Conservation (phyloP, 2,113 vertebrate genomes). For the Sapayoa aenigma region DNA sequence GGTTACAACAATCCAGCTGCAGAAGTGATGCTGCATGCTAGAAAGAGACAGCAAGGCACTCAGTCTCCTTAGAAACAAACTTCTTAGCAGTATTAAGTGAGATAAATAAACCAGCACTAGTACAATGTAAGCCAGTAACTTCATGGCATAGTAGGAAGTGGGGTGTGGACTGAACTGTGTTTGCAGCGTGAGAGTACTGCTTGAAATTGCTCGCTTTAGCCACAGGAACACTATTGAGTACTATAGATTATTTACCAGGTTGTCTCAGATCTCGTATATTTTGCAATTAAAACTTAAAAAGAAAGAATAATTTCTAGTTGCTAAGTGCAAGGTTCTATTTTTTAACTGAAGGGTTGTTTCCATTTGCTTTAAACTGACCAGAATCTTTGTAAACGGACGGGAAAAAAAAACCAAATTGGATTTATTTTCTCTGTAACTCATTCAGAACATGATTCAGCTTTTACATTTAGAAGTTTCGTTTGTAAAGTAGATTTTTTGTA, state of each 20-base stretch:
- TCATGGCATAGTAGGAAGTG: background rate
- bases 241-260: background rate
- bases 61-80: background rate
- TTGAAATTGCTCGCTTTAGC: background rate
- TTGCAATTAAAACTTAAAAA: background rate
- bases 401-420: conserved; percentile 9
- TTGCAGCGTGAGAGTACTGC: background rate
- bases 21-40: background rate
- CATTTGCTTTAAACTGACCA: background rate
- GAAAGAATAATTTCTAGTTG: background rate
- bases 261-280: background rate
- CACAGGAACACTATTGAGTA: background rate
- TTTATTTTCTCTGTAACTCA: background rate
- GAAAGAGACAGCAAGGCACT: background rate
- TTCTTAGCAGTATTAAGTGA: background rate
- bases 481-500: background rate
- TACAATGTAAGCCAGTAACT: background rate
- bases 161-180: background rate
- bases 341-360: conserved; percentile 22
- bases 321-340: background rate
- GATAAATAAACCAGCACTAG: background rate
- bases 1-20: background rate
- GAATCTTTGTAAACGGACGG: conserved; percentile 17
- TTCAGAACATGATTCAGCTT: conserved; percentile 6
- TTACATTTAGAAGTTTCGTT: background rate